Conservation (phyloP, 2,888 invertebrate species). For the Hipparchia semele region DNA sequence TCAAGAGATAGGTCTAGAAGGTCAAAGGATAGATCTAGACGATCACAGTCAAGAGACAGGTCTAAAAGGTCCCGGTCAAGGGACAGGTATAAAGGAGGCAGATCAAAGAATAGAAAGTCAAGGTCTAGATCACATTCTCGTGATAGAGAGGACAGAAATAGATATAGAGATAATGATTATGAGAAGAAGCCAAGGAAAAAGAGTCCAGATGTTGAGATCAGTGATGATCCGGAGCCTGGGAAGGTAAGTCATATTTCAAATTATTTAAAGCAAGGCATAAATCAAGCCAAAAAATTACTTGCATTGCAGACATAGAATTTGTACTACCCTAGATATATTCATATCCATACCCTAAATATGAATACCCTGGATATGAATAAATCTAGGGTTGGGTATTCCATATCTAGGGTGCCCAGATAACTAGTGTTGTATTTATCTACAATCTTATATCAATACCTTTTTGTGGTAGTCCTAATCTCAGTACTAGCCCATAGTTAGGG, state of each 20-base stretch:
- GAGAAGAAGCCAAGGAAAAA: slow-evolving; percentile 60
- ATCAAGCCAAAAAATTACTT: no score
- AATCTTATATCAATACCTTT: no score
- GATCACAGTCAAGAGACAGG: slow-evolving; percentile 35
- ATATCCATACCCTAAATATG: no score
- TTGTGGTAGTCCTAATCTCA: no score
- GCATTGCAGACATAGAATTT: no score
- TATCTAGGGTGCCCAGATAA: no score
- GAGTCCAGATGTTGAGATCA: slow-evolving; percentile 82
- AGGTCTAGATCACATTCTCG: slow-evolving; percentile 54
- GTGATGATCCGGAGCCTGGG: slow-evolving; percentile 90
- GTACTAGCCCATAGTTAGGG: no score
- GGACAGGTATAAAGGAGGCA: slow-evolving; percentile 52
- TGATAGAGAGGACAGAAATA: slow-evolving; percentile 56
- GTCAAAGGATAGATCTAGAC: slow-evolving; percentile 20
- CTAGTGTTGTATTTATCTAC: no score
- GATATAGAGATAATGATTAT: slow-evolving; percentile 57
- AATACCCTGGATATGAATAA: no score
- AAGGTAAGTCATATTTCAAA: slow-evolving; percentile 72
- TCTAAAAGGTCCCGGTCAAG: slow-evolving; percentile 42
- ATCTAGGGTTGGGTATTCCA: no score
- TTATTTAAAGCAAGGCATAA: background rate
- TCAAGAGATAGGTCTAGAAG: slow-evolving; percentile 44
- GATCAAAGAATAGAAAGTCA: slow-evolving; percentile 57
- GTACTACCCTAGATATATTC: no score